Evolutionary conservation across 2,797 vertebrate genomes (phyloP), one percentile per base, ranked within the genome.

Genomic region (Austrolebias charrua): DNA sequence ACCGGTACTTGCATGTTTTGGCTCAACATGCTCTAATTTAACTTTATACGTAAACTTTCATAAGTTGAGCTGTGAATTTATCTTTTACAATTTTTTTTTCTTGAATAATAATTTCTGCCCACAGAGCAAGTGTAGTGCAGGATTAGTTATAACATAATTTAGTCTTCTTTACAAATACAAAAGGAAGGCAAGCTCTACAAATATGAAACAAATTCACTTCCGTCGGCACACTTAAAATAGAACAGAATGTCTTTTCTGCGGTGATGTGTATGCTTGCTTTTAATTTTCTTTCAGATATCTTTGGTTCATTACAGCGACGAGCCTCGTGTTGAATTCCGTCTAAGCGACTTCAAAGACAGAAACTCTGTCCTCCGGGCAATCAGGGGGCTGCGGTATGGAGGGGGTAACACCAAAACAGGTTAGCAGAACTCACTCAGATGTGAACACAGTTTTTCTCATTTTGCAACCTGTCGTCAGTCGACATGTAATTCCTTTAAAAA

Each of bases 321-420:
- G 56, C 94, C 96, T 65, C 90, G 95, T 46, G 87, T 94, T 43
- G 94, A 93, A 62, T 95, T 96, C 78, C 79, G 82, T 56, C 89
- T 97, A 57, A 89, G 73, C 66, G 90, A 91, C 68, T 87, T 93
- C 81, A 92, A 87, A 38, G 93, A 95, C 75, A 92, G 95, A 53
- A 95, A 90, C 80, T 86, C 94, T 0, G 79, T 93, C 60, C 90
- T 96, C 16, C 86, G 88, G 76, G 94, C 94, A 0, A 51, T 97
- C 56, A 71, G 82, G 65, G 91, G 61, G 0, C 86, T 96, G 13
- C 85, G 8, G 13, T 97, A 96, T 12, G 14, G 71, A 31, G 95
- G 95, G n/a, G 95, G 96, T 65, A 95, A 96, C 90, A 96, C 95
- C 55, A 95, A 72, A 78, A 96, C 95, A 54, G 96, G 96, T 96